Percentiles rank a stretch among this genome's conserved stretches.
Conservation (phyloP, 1,140 invertebrate species). For the Rhyacophila brunnea region DNA sequence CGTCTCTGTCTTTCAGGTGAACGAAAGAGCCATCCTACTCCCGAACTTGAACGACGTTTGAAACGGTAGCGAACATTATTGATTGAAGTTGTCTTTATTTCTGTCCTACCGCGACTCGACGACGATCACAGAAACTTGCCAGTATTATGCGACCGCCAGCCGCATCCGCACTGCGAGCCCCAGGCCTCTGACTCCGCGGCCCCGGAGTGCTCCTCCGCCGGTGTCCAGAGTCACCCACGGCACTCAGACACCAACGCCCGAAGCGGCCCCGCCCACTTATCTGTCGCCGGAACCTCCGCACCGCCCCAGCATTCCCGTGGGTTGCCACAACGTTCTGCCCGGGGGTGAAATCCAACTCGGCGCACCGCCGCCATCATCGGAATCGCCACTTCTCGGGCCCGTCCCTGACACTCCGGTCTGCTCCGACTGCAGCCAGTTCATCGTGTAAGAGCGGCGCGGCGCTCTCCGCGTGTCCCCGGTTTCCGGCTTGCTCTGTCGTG, state of each 20-base stretch:
- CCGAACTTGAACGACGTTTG: too few relatives aligned
- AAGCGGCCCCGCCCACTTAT: constrained; percentile 25
- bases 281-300: constrained; percentile 44
- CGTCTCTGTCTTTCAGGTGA: too few relatives aligned
- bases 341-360: constrained; percentile 45
- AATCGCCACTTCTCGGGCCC: constrained; percentile 39
- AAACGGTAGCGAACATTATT: too few relatives aligned
- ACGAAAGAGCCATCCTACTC: too few relatives aligned
- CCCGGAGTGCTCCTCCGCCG: constrained; percentile 25
- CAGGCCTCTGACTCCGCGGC: constrained; percentile 25
- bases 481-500: too few relatives aligned
- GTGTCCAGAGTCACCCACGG: constrained; percentile 32
- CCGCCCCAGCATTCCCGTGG: constrained; percentile 52
- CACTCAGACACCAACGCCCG: constrained; percentile 39
- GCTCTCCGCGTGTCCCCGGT: too few relatives aligned
- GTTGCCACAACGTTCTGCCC: constrained; percentile 45
- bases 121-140: constrained; percentile 47
- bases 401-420: constrained; percentile 61
- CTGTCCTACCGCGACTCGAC: constrained; percentile 2
- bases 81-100: too few relatives aligned
- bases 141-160: constrained; percentile 50
- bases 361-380: constrained; percentile 40
- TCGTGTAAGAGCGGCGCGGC: constrained; percentile 63
- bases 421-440: constrained; percentile 70
- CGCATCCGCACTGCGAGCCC: constrained; percentile 44